phyloP scores from a whole-genome alignment of 2,113 vertebrate species.

The Ranitomeya variabilis region DNA sequence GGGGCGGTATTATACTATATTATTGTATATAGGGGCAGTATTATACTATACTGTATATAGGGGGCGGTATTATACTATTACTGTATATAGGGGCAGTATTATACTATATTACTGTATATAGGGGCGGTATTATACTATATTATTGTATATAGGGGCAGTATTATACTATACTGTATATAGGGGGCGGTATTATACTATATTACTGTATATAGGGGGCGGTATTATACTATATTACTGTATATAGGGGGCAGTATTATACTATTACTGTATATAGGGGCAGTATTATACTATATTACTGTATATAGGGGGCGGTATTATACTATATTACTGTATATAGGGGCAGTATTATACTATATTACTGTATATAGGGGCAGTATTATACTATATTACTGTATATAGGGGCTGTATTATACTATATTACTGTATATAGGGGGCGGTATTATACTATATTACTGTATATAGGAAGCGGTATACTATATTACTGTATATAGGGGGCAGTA shows the following conservation, averaged over 20 bases:
- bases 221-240: too few relatives aligned
- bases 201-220: background rate
- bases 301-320: background rate
- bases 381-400: background rate
- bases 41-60: conserved; percentile 10
- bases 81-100: background rate
- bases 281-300: background rate
- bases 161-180: background rate
- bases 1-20: background rate
- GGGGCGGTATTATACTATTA: background rate
- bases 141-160: background rate
- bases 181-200: background rate
- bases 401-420: background rate
- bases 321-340: background rate
- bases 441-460: background rate
- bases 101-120: conserved; percentile 9
- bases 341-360: background rate
- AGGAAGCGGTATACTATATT: background rate
- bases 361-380: background rate
- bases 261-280: background rate
- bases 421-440: background rate
- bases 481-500: background rate
- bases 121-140: background rate
- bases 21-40: background rate
- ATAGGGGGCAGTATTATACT: background rate